These are phyloP conservation scores for Ophiothrix spiculata DNA, from an alignment of 35 echinoderm and acorn worm species.

Conservation along the genomic window DNA sequence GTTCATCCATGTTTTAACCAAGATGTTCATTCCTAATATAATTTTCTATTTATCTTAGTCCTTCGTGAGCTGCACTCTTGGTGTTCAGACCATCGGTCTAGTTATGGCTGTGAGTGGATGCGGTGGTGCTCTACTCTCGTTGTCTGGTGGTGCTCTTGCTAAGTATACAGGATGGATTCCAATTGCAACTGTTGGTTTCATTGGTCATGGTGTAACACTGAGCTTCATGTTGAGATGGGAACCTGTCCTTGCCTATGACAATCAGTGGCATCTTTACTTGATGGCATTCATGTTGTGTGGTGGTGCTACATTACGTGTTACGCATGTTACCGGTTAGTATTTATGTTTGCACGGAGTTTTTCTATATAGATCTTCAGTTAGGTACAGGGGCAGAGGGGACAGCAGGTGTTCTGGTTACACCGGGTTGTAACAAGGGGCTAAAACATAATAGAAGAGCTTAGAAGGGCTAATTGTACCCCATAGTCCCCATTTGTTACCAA, in stretches of 20 bases:
- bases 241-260: neutral
- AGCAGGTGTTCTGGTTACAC: too few relatives aligned
- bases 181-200: neutral
- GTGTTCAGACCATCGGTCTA: neutral
- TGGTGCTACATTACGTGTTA: neutral
- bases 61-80: neutral
- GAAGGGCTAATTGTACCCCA: too few relatives aligned
- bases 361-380: too few relatives aligned
- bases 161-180: neutral
- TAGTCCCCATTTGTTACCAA: too few relatives aligned
- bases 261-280: neutral
- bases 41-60: too few relatives aligned
- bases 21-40: too few relatives aligned
- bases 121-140: neutral
- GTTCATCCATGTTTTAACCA: too few relatives aligned
- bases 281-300: neutral
- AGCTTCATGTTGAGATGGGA: neutral
- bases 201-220: neutral
- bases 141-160: neutral
- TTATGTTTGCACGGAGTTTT: too few relatives aligned
- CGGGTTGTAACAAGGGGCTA: too few relatives aligned
- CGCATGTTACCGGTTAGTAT: neutral
- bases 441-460: too few relatives aligned
- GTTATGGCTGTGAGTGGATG: neutral
- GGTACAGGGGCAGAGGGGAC: too few relatives aligned